Evolutionary conservation across 2,113 vertebrate genomes (phyloP).

Genomic region (Panthera tigris): DNA sequence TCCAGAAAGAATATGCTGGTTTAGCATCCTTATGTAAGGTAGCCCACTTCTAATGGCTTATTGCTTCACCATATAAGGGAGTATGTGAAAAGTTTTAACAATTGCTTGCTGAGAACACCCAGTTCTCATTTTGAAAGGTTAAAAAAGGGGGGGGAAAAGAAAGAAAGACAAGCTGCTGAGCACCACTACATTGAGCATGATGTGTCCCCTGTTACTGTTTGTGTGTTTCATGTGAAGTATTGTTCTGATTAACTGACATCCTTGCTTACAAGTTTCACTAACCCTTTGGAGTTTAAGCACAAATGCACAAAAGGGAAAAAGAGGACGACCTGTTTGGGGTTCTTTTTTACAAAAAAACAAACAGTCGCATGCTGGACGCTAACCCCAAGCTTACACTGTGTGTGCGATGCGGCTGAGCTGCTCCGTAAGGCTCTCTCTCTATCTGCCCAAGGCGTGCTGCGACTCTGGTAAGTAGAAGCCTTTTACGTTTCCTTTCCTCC

Average conservation of each 20-base stretch:
- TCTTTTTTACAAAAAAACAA: conserved; percentile 86
- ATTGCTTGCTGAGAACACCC: conserved; percentile 85
- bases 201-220: conserved; percentile 87
- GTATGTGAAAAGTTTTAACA: conserved; percentile 84
- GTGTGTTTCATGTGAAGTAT: conserved; percentile 87
- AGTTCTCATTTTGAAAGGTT: conserved; percentile 75
- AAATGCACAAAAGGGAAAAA: conserved; percentile 83
- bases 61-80: conserved; percentile 86
- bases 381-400: conserved; percentile 97
- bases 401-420: conserved; percentile 92
- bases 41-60: conserved; percentile 55
- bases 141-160: background rate
- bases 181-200: conserved; percentile 90
- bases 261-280: conserved; percentile 99
- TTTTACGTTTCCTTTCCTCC: conserved; percentile 83
- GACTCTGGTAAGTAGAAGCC: conserved; percentile 93
- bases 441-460: conserved; percentile 86
- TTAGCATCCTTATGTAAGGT: conserved; percentile 20
- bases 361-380: conserved; percentile 96
- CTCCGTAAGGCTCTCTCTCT: conserved; percentile 92
- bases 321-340: conserved; percentile 85
- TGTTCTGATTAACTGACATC: conserved; percentile 93
- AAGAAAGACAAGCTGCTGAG: conserved; percentile 73
- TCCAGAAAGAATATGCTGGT: conserved; percentile 32
- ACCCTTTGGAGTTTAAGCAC: conserved; percentile 90